Evolutionary conservation across 2,113 vertebrate species (phyloP).

Genomic region (Phainopepla nitens): DNA sequence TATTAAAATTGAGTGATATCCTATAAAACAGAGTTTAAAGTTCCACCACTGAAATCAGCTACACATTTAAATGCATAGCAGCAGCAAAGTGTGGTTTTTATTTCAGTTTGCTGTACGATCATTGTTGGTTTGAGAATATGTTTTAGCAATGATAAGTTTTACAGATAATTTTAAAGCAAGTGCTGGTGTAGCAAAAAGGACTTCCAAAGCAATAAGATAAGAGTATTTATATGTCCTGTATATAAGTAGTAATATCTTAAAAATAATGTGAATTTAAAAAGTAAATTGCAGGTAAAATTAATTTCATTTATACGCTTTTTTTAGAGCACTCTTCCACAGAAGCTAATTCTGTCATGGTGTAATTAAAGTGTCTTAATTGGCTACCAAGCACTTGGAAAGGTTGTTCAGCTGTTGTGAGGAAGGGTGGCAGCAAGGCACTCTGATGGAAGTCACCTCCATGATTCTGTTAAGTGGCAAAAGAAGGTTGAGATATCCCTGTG

Average conservation of each 20-base stretch:
- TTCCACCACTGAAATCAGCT: background rate
- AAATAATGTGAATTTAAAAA: background rate
- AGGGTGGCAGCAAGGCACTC: background rate
- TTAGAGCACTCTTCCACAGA: background rate
- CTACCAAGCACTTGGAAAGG: background rate
- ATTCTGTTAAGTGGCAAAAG: background rate
- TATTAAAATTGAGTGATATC: background rate
- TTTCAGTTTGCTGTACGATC: background rate
- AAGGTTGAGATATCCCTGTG: background rate
- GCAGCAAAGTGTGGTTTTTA: background rate
- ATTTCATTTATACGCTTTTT: background rate
- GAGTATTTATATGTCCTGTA: background rate
- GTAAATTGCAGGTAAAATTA: background rate
- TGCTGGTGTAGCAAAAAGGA: background rate
- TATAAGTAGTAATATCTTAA: background rate
- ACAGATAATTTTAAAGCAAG: background rate
- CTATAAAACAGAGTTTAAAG: background rate
- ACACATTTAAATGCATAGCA: background rate
- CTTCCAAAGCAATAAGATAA: background rate
- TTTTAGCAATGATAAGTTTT: background rate
- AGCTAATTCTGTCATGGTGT: background rate
- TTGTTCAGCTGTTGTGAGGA: background rate
- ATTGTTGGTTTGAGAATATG: background rate
- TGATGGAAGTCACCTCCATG: background rate
- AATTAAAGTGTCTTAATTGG: background rate